phyloP scores from a whole-genome alignment of 2,113 vertebrate species.

The Entelurus aequoreus region DNA sequence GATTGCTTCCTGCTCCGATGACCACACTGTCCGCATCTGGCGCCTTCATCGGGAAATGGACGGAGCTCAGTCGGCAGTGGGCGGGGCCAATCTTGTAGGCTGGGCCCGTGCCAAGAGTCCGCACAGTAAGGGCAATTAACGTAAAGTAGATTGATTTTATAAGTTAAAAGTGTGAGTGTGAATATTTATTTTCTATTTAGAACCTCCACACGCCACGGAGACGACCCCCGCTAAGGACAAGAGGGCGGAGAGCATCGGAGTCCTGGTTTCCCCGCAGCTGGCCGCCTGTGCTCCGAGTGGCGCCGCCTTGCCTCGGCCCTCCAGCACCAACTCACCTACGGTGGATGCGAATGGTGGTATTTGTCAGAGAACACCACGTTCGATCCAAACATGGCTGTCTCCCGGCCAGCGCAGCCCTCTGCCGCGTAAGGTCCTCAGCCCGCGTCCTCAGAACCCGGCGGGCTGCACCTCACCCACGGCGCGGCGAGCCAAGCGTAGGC shows the following conservation, averaged over 20 bases:
- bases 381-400: constrained; percentile 83
- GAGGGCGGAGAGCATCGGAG: constrained; percentile 38
- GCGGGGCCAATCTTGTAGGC: constrained; percentile 74
- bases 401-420: constrained; percentile 48
- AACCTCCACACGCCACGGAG: constrained; percentile 36
- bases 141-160: not conserved
- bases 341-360: constrained; percentile 27
- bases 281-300: constrained; percentile 79
- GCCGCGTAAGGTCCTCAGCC: constrained; percentile 72
- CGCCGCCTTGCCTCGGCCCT: constrained; percentile 82
- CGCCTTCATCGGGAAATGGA: constrained; percentile 70
- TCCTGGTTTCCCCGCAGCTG: constrained; percentile 72
- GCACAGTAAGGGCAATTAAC: constrained; percentile 27
- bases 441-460: constrained; percentile 68
- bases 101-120: constrained; percentile 74
- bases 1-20: constrained; percentile 96
- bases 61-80: constrained; percentile 53
- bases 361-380: constrained; percentile 61
- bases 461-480: constrained; percentile 42
- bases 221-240: constrained; percentile 78
- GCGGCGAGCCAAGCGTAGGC: constrained; percentile 82
- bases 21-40: constrained; percentile 92
- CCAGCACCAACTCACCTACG: constrained; percentile 70
- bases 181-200: constrained; percentile 14
- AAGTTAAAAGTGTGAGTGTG: too few species aligned